A percentile compares a stretch with the other conserved stretches of the same genome.
These are phyloP conservation scores for Cremastinae sp. DNA, from an alignment of 2,888 invertebrate genomes.

Conservation along the genomic window DNA sequence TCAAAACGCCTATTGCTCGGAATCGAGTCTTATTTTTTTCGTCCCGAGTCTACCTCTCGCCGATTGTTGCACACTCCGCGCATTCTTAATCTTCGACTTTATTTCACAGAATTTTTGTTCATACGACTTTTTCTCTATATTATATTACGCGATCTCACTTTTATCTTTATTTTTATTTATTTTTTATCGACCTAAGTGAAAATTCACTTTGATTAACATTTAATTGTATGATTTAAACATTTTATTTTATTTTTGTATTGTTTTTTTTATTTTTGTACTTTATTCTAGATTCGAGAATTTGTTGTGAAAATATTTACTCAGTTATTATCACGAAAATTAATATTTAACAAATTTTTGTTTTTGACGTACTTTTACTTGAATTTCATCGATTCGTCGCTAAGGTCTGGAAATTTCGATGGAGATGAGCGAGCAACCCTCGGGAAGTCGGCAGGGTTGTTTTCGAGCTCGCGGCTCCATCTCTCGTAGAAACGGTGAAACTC, in stretches of 20 bases:
- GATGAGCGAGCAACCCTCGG: conserved; percentile 25
- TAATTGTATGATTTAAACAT: too few relatives aligned
- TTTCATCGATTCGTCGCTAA: neutral
- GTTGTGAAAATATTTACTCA: neutral
- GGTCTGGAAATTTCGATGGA: conserved; percentile 2
- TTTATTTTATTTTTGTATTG: neutral
- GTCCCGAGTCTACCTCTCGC: neutral
- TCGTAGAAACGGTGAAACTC: conserved; percentile 49
- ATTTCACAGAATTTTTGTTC: conserved; percentile 22
- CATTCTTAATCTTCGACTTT: too few relatives aligned
- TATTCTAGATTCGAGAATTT: neutral
- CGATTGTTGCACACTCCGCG: conserved; percentile 12
- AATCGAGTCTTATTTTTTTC: conserved; percentile 64
- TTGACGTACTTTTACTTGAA: neutral
- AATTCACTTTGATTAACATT: too few relatives aligned
- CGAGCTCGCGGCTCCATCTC: conserved; percentile 57
- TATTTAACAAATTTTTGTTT: neutral
- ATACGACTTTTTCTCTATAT: neutral
- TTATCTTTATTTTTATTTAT: too few relatives aligned
- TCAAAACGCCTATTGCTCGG: conserved; percentile 71
- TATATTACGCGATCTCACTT: neutral
- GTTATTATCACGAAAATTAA: neutral
- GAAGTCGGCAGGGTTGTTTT: conserved; percentile 8
- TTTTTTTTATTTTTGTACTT: neutral
- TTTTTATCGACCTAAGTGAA: too few relatives aligned